phyloP scores from a whole-genome alignment of 2,888 invertebrate species.

The Aphrophora alni region DNA sequence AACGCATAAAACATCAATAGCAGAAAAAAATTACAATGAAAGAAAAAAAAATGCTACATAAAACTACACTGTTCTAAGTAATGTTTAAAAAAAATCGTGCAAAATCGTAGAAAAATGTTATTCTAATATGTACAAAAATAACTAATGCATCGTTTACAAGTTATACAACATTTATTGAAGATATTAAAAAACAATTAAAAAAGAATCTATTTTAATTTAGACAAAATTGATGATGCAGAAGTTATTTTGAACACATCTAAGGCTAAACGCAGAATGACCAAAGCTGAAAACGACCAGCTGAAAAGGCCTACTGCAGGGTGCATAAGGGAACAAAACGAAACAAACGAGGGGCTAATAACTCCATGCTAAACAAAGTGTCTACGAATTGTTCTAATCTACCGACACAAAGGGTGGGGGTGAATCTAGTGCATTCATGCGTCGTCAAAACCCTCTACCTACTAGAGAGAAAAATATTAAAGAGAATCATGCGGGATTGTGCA shows the following conservation, averaged over 20 bases:
- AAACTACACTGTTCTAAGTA: not conserved
- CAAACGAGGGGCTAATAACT: constrained; percentile 27
- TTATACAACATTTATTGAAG: too few relatives aligned
- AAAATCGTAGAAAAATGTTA: not conserved
- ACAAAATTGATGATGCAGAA: not conserved
- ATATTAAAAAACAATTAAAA: too few relatives aligned
- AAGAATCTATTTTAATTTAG: too few relatives aligned
- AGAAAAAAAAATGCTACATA: not conserved
- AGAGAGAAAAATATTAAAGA: not conserved
- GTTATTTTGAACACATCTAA: not conserved
- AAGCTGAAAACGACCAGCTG: not conserved
- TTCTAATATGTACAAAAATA: constrained; percentile 18
- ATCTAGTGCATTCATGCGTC: not conserved
- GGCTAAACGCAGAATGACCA: not conserved
- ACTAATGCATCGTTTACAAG: constrained; percentile 26
- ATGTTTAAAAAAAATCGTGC: not conserved
- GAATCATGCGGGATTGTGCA: constrained; percentile 9
- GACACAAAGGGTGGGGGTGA: not conserved
- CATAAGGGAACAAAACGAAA: constrained; percentile 13
- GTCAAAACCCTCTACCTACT: not conserved
- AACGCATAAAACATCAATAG: not conserved
- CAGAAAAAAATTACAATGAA: not conserved
- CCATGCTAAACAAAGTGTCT: constrained; percentile 9
- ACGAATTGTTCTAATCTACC: not conserved
- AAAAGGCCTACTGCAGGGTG: not conserved